These are phyloP conservation scores for Neuroterus valhalla DNA, from an alignment of 1,140 invertebrate genomes.

Conservation along the genomic window DNA sequence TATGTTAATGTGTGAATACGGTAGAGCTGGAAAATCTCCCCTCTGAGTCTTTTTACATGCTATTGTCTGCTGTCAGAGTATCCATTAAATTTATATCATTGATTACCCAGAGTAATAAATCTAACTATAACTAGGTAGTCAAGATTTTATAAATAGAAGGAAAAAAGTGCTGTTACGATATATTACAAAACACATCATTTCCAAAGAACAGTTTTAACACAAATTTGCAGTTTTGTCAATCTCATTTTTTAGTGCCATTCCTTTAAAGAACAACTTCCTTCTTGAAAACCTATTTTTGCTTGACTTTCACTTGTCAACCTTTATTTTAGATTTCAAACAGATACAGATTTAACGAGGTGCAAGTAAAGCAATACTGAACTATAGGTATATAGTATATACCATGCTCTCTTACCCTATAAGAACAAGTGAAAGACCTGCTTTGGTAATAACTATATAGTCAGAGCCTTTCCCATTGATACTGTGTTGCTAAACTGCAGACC, in stretches of 20 bases:
- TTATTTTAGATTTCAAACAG: slow-evolving; percentile 30
- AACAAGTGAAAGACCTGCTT: slow-evolving; percentile 27
- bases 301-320: slow-evolving; percentile 31
- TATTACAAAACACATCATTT: too few relatives aligned
- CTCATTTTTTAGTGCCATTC: not conserved
- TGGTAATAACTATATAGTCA: slow-evolving; percentile 24
- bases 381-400: slow-evolving; percentile 26
- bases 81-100: not conserved
- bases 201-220: too few relatives aligned
- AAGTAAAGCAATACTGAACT: slow-evolving; percentile 27
- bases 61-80: not conserved
- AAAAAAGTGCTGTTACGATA: too few relatives aligned
- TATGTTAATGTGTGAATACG: not conserved
- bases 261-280: slow-evolving; percentile 23
- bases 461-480: not conserved
- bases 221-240: not conserved
- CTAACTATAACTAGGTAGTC: too few relatives aligned
- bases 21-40: not conserved
- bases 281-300: slow-evolving; percentile 13
- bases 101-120: too few relatives aligned
- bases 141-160: too few relatives aligned
- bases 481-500: slow-evolving; percentile 10
- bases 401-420: slow-evolving; percentile 29
- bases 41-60: not conserved
- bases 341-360: slow-evolving; percentile 30